Conservation (phyloP, 1,140 invertebrate genomes). For the Sminthurides bifidus region DNA sequence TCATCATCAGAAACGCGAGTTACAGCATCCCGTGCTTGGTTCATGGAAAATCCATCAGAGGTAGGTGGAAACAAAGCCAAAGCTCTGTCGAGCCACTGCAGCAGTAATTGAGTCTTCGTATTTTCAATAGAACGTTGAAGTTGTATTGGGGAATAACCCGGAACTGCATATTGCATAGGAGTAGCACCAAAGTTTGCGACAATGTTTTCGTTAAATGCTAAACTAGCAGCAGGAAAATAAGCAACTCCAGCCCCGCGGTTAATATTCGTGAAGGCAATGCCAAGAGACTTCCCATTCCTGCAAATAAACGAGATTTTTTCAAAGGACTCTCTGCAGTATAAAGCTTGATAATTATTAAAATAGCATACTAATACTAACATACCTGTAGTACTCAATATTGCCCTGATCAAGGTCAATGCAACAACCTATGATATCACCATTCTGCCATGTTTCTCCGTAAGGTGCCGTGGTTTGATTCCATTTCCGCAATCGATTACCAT, state of each 20-base stretch:
- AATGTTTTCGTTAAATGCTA: conserved; percentile 56
- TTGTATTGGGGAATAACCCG: conserved; percentile 55
- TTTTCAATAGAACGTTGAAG: conserved; percentile 44
- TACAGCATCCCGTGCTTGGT: background rate
- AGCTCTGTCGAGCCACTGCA: conserved; percentile 47
- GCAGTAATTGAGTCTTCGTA: conserved; percentile 43
- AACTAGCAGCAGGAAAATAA: conserved; percentile 48
- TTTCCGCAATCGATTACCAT: conserved; percentile 64
- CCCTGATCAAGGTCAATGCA: conserved; percentile 62
- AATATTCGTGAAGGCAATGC: conserved; percentile 60
- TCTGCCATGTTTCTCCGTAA: conserved; percentile 67
- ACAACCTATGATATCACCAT: conserved; percentile 69
- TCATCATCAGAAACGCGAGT: conserved; percentile 2
- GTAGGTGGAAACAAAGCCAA: conserved; percentile 38
- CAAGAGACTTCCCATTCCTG: conserved; percentile 62
- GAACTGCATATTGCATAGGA: conserved; percentile 56
- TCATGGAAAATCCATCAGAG: background rate
- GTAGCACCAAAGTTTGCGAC: conserved; percentile 66
- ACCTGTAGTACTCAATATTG: conserved; percentile 46
- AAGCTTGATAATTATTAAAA: background rate
- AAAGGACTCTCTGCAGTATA: background rate
- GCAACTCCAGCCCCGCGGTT: conserved; percentile 55
- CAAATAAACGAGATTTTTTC: conserved; percentile 1
- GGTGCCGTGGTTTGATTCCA: conserved; percentile 67
- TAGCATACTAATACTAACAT: conserved; percentile 43